phyloP scores from a whole-genome alignment of 2,888 invertebrate species.

The Pseudococcus viburni region DNA sequence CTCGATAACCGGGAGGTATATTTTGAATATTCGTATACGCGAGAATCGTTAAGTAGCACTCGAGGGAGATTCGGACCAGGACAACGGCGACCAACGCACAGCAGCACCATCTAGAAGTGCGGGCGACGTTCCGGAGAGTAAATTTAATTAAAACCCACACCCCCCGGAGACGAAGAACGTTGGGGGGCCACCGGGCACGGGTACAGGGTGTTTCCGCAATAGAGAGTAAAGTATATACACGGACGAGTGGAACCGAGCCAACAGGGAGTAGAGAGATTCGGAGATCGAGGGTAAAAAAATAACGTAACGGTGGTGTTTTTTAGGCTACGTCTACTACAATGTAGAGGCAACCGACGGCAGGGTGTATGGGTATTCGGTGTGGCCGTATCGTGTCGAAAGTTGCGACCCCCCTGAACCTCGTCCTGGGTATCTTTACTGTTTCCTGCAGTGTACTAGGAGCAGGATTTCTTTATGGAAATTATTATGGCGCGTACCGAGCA shows the following conservation, averaged over 20 bases:
- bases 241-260: neutral
- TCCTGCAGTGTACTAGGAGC: neutral
- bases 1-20: neutral
- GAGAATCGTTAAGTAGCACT: conserved; percentile 25
- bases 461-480: neutral
- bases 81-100: neutral
- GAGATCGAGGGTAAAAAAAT: neutral
- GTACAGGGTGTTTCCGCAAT: neutral
- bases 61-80: neutral
- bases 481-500: neutral
- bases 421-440: neutral
- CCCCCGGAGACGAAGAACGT: neutral
- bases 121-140: neutral
- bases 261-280: neutral
- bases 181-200: neutral
- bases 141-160: conserved; percentile 5
- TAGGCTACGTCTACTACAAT: neutral
- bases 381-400: neutral
- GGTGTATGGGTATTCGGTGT: neutral
- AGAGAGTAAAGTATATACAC: neutral
- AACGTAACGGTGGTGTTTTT: neutral
- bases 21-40: neutral
- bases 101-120: neutral
- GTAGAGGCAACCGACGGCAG: neutral
- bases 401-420: neutral